Percentiles rank a stretch among this genome's conserved stretches.
phyloP scores from a whole-genome alignment of 2,888 invertebrate genomes.

The Diaperis boleti region DNA sequence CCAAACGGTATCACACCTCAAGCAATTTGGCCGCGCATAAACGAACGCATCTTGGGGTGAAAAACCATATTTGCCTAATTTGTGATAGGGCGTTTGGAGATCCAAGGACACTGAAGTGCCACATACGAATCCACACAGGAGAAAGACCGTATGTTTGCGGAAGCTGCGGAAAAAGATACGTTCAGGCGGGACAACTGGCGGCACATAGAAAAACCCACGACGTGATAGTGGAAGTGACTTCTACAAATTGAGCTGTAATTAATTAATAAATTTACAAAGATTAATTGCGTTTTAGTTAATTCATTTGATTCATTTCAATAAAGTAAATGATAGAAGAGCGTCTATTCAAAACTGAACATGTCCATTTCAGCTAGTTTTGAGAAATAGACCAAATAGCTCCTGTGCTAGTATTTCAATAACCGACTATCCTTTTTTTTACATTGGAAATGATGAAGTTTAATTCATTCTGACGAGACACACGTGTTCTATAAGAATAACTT shows the following conservation, averaged over 20 bases:
- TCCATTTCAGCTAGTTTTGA: too few relatives aligned
- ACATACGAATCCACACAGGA: slow-evolving; percentile 61
- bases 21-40: slow-evolving; percentile 63
- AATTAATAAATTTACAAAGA: background rate
- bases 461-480: too few relatives aligned
- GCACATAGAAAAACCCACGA: slow-evolving; percentile 59
- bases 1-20: slow-evolving; percentile 62
- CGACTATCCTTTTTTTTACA: too few relatives aligned
- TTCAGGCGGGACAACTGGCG: slow-evolving; percentile 62
- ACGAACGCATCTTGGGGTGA: slow-evolving; percentile 59
- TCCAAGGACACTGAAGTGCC: slow-evolving; percentile 59
- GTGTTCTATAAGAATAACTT: too few relatives aligned
- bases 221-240: slow-evolving; percentile 1
- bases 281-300: background rate
- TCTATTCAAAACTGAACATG: too few relatives aligned
- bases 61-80: slow-evolving; percentile 59
- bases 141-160: slow-evolving; percentile 62
- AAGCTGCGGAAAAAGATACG: slow-evolving; percentile 59
- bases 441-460: too few relatives aligned
- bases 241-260: background rate
- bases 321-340: too few relatives aligned
- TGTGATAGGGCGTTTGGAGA: slow-evolving; percentile 62
- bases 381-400: too few relatives aligned
- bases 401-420: too few relatives aligned
- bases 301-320: too few relatives aligned